These are phyloP conservation scores for Rapana venosa DNA, from an alignment of 2,888 invertebrate species.

Conservation along the genomic window DNA sequence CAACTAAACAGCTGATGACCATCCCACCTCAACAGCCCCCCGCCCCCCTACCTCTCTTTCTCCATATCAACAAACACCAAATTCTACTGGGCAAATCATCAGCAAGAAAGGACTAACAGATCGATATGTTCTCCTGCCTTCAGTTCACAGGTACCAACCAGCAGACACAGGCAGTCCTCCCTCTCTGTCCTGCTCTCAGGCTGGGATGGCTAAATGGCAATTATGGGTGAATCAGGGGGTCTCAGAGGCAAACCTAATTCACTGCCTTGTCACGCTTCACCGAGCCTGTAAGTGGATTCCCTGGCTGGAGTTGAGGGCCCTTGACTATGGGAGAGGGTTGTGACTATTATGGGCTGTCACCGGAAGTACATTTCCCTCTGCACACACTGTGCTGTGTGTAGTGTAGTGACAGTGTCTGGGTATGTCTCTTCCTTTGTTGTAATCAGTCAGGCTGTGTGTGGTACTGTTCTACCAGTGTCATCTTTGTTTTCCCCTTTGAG, in stretches of 20 bases:
- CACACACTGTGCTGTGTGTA: background rate
- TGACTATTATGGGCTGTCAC: background rate
- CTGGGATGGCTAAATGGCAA: background rate
- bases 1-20: too few relatives aligned
- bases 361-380: constrained; percentile 2
- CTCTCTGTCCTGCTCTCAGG: background rate
- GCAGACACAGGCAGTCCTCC: background rate
- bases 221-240: background rate
- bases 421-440: background rate
- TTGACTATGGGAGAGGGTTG: background rate
- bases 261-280: constrained; percentile 2
- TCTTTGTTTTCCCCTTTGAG: too few relatives aligned
- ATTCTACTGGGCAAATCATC: background rate
- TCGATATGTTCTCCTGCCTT: background rate
- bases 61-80: background rate
- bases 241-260: background rate
- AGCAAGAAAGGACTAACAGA: background rate
- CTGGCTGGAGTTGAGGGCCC: background rate
- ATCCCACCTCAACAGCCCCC: background rate
- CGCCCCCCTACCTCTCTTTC: background rate
- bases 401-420: background rate
- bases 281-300: background rate
- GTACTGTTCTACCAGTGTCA: too few relatives aligned
- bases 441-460: background rate
- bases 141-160: background rate